Evolutionary conservation across 2,113 vertebrate genomes (phyloP).

Genomic region (Burhinus bistriatus): DNA sequence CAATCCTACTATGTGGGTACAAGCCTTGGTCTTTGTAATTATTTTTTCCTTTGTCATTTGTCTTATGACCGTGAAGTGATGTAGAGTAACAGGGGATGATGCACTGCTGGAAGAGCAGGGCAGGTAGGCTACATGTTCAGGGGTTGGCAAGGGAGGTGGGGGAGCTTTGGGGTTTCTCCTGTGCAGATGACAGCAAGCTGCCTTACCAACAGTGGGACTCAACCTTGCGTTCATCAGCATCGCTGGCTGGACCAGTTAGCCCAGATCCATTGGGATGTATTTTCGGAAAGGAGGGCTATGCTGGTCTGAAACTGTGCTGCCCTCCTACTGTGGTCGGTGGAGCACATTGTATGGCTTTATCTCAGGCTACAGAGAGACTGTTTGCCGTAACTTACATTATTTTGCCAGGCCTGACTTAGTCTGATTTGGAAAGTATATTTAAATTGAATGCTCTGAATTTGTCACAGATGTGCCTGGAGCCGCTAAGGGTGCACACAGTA

Average conservation of each 20-base stretch:
- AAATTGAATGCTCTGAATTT: background rate
- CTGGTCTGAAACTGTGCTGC: background rate
- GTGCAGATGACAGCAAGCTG: background rate
- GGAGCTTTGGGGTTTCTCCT: background rate
- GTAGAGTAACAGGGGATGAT: background rate
- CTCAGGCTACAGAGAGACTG: background rate
- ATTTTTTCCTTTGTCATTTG: background rate
- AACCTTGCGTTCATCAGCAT: fast-evolving
- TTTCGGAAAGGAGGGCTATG: background rate
- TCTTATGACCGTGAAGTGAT: background rate
- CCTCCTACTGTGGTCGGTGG: background rate
- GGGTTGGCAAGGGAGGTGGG: background rate
- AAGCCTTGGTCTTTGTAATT: background rate
- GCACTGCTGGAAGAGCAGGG: background rate
- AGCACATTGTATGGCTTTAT: background rate
- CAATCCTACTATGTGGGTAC: background rate
- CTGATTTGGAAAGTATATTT: background rate
- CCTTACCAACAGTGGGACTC: background rate
- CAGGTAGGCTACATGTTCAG: background rate
- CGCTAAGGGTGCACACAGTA: background rate
- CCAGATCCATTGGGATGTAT: background rate
- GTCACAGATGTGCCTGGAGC: background rate
- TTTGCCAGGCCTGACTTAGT: background rate
- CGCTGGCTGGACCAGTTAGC: background rate
- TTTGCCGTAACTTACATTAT: background rate